Base-by-base conservation (phyloP, 2,113 vertebrate species). In the Pipa parva region DNA sequence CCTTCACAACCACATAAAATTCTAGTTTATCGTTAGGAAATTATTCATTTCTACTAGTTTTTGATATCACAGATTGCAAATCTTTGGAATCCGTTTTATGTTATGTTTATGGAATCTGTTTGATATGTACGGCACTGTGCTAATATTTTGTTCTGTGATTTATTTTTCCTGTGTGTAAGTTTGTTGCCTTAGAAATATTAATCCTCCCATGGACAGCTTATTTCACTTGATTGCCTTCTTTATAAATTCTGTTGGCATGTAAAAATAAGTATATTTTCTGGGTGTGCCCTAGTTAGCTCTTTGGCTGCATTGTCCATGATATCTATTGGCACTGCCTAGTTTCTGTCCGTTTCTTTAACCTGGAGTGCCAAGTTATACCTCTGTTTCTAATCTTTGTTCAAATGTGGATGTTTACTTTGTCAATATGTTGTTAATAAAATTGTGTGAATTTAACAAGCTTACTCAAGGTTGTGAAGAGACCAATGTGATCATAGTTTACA, bases 101-200 rank as follows among this genome's bases (percentile, higher is more conserved):
- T 48, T 17, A n/a, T n/a, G n/a, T n/a, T n/a, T n/a, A n/a, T n/a
- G n/a, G n/a, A n/a, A n/a, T n/a, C n/a, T 60, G 58, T 57, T 42
- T 65, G 24, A 39, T 56, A 21, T 42, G 26, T 24, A 28, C 26
- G 28, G 48, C 42, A 45, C 61, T 45, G 24, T 69, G 66, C 31
- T 33, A 69, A 61, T 52, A 26, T 18, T 51, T 25, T 67, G 66
- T 69, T 61, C 22, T 20, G 21, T 18, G n/a, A 13, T 46, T 48
- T 39, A 12, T 18, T 26, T 15, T 42, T 51, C 15, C 22, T 45
- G 50, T 51, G 27, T 42, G 26, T 65, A 27, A 4, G 54, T 31
- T 46, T 45, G 33, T 26, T 61, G 31, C 52, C 25, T 61, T 15
- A 24, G 48, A 61, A 20, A 42, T 27, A n/a, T 69, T 69, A 54